Evolutionary conservation across 2,888 invertebrate genomes (phyloP).

Genomic region (Ferrisia virgata): DNA sequence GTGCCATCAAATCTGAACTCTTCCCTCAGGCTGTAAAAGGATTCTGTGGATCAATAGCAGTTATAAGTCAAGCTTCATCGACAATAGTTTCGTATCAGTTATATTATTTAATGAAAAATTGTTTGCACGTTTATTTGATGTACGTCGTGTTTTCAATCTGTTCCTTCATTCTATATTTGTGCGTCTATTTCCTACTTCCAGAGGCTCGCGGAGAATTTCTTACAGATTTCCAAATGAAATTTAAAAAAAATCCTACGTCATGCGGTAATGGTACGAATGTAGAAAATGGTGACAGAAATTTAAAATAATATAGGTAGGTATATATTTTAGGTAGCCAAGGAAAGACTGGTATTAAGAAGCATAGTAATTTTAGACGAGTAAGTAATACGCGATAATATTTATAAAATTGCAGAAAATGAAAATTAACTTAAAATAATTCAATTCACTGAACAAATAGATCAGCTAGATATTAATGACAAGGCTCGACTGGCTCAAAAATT

Average conservation of each 20-base stretch:
- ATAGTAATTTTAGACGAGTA: too few relatives aligned
- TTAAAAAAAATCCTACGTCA: background rate
- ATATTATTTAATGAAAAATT: background rate
- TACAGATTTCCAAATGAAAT: slow-evolving; percentile 2
- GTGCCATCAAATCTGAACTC: background rate
- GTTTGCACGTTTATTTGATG: background rate
- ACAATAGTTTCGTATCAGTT: background rate
- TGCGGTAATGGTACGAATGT: too few relatives aligned
- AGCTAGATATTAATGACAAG: too few relatives aligned
- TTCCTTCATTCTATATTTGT: background rate
- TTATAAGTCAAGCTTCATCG: background rate
- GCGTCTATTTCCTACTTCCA: background rate
- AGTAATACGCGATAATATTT: too few relatives aligned
- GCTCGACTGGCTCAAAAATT: too few relatives aligned
- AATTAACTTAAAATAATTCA: too few relatives aligned
- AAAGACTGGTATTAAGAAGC: too few relatives aligned
- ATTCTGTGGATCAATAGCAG: background rate
- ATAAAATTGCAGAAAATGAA: too few relatives aligned
- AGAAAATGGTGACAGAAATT: too few relatives aligned
- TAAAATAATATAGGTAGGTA: too few relatives aligned
- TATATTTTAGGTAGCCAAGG: too few relatives aligned
- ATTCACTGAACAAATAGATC: too few relatives aligned
- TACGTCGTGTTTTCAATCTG: background rate
- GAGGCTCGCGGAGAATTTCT: slow-evolving; percentile 7
- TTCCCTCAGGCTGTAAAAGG: slow-evolving; percentile 10